Percentiles rank a stretch among this genome's conserved stretches.
These are phyloP conservation scores for Dynastes maya DNA, from an alignment of 2,888 invertebrate genomes.

Conservation along the genomic window DNA sequence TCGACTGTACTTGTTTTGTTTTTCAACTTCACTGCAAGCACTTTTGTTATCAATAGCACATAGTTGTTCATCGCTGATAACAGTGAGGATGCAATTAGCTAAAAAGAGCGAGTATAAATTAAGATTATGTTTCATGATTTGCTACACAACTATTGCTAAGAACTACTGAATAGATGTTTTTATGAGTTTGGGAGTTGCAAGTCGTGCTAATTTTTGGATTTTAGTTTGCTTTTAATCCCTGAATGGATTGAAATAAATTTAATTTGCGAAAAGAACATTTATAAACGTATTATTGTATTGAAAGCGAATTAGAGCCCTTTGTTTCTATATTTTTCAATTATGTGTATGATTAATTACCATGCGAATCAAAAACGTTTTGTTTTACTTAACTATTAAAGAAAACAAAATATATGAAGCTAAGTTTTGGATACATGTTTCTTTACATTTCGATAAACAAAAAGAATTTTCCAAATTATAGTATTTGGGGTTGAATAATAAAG, in stretches of 20 bases:
- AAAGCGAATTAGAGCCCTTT: too few species aligned
- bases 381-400: too few species aligned
- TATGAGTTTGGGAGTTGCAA: not conserved
- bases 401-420: too few species aligned
- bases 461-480: too few species aligned
- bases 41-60: conserved; percentile 59
- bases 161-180: not conserved
- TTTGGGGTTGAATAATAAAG: too few species aligned
- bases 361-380: too few species aligned
- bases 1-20: conserved; percentile 65
- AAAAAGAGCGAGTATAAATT: conserved; percentile 3
- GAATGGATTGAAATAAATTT: not conserved
- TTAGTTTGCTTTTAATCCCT: not conserved
- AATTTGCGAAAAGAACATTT: too few species aligned
- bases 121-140: conserved; percentile 27
- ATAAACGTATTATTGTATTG: too few species aligned
- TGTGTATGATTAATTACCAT: too few species aligned
- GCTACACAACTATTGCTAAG: conserved; percentile 13
- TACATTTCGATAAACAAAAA: too few species aligned
- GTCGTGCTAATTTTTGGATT: not conserved
- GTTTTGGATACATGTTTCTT: too few species aligned
- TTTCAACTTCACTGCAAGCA: conserved; percentile 57
- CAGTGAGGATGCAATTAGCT: conserved; percentile 3
- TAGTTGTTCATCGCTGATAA: conserved; percentile 24
- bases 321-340: too few species aligned